These are phyloP conservation scores for Drosophila bifasciata DNA, from an alignment of 1,140 invertebrate species.

Conservation along the genomic window DNA sequence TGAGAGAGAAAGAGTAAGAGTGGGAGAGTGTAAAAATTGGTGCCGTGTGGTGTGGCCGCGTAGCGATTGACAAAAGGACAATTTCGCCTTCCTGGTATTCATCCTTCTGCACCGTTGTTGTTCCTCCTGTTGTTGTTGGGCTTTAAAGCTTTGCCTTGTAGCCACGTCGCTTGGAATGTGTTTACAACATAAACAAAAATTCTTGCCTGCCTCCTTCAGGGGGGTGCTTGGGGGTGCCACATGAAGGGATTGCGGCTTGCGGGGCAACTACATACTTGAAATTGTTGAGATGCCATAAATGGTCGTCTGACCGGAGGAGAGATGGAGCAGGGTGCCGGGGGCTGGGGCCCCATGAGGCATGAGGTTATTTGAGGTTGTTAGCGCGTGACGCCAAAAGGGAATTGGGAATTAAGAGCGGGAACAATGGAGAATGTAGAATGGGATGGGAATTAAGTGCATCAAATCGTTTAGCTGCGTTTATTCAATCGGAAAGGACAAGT, in stretches of 20 bases:
- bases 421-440: conserved; percentile 29
- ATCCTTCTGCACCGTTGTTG: conserved; percentile 3
- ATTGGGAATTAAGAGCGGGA: conserved; percentile 30
- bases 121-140: conserved; percentile 33
- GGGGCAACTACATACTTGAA: conserved; percentile 75
- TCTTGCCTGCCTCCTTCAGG: conserved; percentile 6
- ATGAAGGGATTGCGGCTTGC: conserved; percentile 9
- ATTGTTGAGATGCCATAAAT: conserved; percentile 77
- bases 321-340: not conserved
- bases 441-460: conserved; percentile 56
- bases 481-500: conserved; percentile 50
- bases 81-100: conserved; percentile 24
- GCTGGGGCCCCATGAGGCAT: conserved; percentile 16
- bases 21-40: conserved; percentile 5
- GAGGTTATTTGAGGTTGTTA: conserved; percentile 49
- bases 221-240: not conserved
- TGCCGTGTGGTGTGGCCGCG: conserved; percentile 42
- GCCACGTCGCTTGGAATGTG: conserved; percentile 54
- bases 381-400: conserved; percentile 43
- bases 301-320: conserved; percentile 21
- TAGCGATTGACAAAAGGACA: conserved; percentile 62
- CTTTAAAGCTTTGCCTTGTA: conserved; percentile 51
- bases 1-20: conserved; percentile 24
- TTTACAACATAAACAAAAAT: conserved; percentile 66
- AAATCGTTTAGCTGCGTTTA: conserved; percentile 65